A percentile compares a stretch with the other conserved stretches of the same genome.
Evolutionary conservation across 2,888 invertebrate species (phyloP).

Genomic region (Cheilosia soror): DNA sequence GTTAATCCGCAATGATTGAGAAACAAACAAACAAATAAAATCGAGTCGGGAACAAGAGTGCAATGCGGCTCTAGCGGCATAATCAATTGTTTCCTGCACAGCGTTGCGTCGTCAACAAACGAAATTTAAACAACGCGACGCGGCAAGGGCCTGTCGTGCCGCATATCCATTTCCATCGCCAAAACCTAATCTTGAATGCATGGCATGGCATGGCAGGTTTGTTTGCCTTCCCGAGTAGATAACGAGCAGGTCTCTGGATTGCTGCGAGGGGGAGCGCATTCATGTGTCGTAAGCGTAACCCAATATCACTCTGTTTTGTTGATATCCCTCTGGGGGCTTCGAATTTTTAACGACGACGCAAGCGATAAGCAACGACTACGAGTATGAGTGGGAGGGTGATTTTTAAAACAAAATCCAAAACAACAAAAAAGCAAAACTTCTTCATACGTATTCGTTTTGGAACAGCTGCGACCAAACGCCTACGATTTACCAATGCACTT

Average conservation of each 20-base stretch:
- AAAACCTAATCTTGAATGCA: slow-evolving; percentile 59
- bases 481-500: slow-evolving; percentile 3
- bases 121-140: neutral
- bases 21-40: slow-evolving; percentile 14
- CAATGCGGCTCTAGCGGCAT: slow-evolving; percentile 17
- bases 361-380: neutral
- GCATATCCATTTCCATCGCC: neutral
- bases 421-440: slow-evolving; percentile 4
- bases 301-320: slow-evolving; percentile 31
- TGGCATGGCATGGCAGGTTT: slow-evolving; percentile 23
- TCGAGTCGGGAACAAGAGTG: slow-evolving; percentile 40
- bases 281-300: slow-evolving; percentile 23
- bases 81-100: slow-evolving; percentile 59
- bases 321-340: slow-evolving; percentile 32
- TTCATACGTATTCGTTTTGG: neutral
- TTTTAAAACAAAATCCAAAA: slow-evolving; percentile 1
- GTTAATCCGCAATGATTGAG: slow-evolving; percentile 18
- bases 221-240: slow-evolving; percentile 63
- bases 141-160: too few relatives aligned
- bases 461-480: slow-evolving; percentile 43
- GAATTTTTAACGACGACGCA: slow-evolving; percentile 2
- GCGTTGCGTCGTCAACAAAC: neutral
- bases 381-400: neutral
- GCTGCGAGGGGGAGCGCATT: neutral
- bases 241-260: slow-evolving; percentile 24